Conservation (phyloP, 53 echinoderm and acorn worm species). For the Paracentrotus lividus region DNA sequence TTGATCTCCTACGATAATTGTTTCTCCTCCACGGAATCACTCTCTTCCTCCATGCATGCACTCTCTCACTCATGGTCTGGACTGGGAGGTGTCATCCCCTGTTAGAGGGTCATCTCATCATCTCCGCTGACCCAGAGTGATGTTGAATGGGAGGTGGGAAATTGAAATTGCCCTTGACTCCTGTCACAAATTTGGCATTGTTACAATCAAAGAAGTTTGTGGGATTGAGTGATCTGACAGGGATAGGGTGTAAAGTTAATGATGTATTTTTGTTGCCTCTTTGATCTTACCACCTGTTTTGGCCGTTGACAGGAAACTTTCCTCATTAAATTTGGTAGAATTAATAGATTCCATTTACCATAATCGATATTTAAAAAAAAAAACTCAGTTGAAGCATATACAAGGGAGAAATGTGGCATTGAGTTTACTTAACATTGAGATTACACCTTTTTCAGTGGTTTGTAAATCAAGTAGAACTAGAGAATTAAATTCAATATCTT, state of each 20-base stretch:
- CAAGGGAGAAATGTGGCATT: no score
- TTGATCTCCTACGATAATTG: constrained; percentile 46
- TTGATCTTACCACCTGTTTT: constrained; percentile 4
- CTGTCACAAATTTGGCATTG: constrained; percentile 28
- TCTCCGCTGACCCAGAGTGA: background rate
- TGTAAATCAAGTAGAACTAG: no score
- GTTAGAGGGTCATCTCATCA: background rate
- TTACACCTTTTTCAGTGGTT: no score
- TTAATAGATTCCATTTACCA: no score
- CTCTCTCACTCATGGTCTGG: background rate
- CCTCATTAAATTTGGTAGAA: constrained; percentile 11
- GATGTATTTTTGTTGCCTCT: constrained; percentile 17
- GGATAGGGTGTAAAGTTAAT: background rate
- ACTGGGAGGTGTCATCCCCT: background rate
- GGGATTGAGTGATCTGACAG: background rate
- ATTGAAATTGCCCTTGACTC: constrained; percentile 18
- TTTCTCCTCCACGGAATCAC: background rate
- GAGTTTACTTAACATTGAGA: no score
- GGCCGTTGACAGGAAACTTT: constrained; percentile 24
- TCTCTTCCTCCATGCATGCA: background rate
- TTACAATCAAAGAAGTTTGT: background rate
- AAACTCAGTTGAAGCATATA: no score
- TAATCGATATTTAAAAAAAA: no score
- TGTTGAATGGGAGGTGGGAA: background rate
- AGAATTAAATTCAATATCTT: background rate